Evolutionary conservation across 2,113 vertebrate species (phyloP).

Genomic region (Fregata magnificens): DNA sequence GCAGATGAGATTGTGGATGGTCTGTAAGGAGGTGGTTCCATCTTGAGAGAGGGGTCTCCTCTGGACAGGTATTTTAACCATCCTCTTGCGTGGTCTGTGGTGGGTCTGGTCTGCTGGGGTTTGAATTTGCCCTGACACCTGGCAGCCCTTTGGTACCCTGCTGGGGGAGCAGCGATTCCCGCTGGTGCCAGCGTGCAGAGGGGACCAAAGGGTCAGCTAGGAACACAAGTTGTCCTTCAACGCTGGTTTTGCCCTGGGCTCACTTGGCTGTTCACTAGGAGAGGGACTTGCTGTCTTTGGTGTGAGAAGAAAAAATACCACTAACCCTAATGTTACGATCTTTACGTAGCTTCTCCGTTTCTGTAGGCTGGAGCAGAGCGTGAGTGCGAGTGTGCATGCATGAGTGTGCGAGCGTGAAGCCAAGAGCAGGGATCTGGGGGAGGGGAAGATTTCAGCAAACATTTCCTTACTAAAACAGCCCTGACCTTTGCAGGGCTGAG

Average conservation of each 20-base stretch:
- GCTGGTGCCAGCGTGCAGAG: background rate
- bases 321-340: too few species aligned
- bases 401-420: background rate
- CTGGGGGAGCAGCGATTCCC: background rate
- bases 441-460: background rate
- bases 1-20: background rate
- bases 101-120: background rate
- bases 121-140: background rate
- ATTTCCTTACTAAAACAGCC: background rate
- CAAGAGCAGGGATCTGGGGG: background rate
- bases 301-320: background rate
- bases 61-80: background rate
- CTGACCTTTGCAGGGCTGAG: slow-evolving; percentile 41
- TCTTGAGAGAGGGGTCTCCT: background rate
- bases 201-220: background rate
- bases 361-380: background rate
- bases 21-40: background rate
- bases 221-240: background rate
- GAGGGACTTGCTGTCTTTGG: background rate
- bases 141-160: background rate
- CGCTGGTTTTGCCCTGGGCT: background rate
- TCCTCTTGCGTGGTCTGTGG: accelerated
- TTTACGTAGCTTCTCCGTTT: background rate
- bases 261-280: background rate
- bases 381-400: background rate